Evolutionary conservation across 2,888 invertebrate genomes (phyloP), one percentile per base, ranked within the genome.

Genomic region (Portevinia maculata): DNA sequence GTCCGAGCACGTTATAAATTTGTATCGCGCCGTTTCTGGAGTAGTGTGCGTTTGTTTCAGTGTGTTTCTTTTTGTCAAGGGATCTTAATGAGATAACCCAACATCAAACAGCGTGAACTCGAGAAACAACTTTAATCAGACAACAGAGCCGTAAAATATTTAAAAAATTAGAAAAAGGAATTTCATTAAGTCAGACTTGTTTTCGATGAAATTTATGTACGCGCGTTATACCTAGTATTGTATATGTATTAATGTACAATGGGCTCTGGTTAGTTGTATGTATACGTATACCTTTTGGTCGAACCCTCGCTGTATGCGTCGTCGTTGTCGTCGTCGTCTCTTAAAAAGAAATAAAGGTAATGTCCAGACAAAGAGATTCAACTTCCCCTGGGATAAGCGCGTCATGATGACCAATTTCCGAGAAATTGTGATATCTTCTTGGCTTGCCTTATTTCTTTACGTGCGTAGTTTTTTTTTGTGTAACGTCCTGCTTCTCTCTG

Each of bases 381-480:
- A 53, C 75, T 69, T 79, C 75, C 62, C 44, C 30, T 44, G 69
- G 46, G 69, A 79, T 75, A 69, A 79, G 44, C 79, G 75, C 79
- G 79, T 70, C 79, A 75, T 79, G 79, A 79, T 69, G 79, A 75
- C 75, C 79, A 79, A 75, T 70, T 79, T 79, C 79, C 41, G 52
- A 79, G 79, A 79, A 79, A 79, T 75, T 75, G 69, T 75, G 62
- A 79, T 74, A 75, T 79, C 69, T 79, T 74, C 69, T 79, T 62
- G 69, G 75, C 44, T 62, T 69, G 52, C 50, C 62, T 62, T 67
- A 30, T 73, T 78, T 57, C 13, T 32, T 50, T 57, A 21, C 48
- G 41, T 64, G 9, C 46, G 37, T 44, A 15, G 50, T 70, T 57
- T 53, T 75, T 62, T 70, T 57, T 53, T 75, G 55, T 53, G 41